Conservation (phyloP, 1,140 invertebrate genomes). For the Heliothis virescens region DNA sequence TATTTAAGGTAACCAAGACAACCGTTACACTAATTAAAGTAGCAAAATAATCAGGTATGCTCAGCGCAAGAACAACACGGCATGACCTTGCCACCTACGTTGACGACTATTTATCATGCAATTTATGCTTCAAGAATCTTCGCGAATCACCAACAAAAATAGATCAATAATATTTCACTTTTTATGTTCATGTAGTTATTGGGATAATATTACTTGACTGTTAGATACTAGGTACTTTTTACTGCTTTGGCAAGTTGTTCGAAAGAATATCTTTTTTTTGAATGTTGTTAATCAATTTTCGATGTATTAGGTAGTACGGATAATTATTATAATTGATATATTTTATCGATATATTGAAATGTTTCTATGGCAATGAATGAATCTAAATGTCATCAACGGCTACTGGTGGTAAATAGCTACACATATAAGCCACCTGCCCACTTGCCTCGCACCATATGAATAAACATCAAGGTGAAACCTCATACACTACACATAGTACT, state of each 20-base stretch:
- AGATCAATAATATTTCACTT: conserved; percentile 2
- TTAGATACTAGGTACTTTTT: neutral
- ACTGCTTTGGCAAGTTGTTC: neutral
- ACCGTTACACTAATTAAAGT: neutral
- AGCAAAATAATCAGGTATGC: neutral
- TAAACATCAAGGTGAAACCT: conserved; percentile 83
- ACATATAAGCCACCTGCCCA: conserved; percentile 52
- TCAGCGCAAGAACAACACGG: conserved; percentile 8
- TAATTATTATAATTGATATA: neutral
- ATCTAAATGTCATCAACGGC: conserved; percentile 20
- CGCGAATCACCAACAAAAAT: conserved; percentile 28
- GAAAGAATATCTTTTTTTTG: too few relatives aligned
- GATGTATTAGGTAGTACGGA: too few relatives aligned
- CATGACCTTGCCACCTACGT: conserved; percentile 57
- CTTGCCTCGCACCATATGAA: conserved; percentile 76
- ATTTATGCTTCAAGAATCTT: conserved; percentile 40
- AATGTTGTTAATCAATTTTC: too few relatives aligned
- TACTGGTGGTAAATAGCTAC: conserved; percentile 31
- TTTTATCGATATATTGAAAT: neutral
- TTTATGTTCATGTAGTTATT: neutral
- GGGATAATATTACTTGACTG: too few relatives aligned
- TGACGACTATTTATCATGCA: conserved; percentile 35
- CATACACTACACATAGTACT: conserved; percentile 58
- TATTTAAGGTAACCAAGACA: too few relatives aligned
- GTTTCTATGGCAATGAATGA: conserved; percentile 4